Base-by-base conservation (phyloP, 64 coral and sea anemone species). In the Pocillopora damicornis region DNA sequence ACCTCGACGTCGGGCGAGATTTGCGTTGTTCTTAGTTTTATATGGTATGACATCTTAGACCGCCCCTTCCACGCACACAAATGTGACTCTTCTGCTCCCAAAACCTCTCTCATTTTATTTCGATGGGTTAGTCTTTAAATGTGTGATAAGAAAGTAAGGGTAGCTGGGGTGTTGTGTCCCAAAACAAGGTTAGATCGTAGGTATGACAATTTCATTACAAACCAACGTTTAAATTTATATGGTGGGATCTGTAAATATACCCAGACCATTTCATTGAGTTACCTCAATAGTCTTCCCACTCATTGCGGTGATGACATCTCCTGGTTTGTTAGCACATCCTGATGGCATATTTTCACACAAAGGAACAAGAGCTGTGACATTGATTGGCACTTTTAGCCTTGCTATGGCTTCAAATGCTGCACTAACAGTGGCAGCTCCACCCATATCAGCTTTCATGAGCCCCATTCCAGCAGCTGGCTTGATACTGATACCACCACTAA, bases 211-310 rank as follows among this genome's bases (percentile, higher is more conserved):
- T 30, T 30, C 30, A 30, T 30, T 30, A 30, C 30, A 30, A 30
- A 30, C 30, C 30, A 30, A 30, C 30, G 30, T 68, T 68, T 68
- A 16, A 68, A 22, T 1, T 68, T 68, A 8, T 1, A 68, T 8
- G 0, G 65, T 22, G 9, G 18, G 17, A 68, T 8, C 2, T 68
- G 18, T 68, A 16, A 9, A n/a, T 23, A 8, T 10, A 71, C 12
- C 6, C 67, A 23, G 67, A 30, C 67, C 22, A 23, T 34, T 26
- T 60, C 11, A 26, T 13, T 60, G 18, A 85, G 64, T 88, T 75
- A 98, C 96, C 96, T 98, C 96, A n/a, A 98, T 98, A 61, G 96
- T 92, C 83, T 95, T 98, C 15, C 88, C 96, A 88, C 95, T 98
- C 83, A 89, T 95, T 37, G 96, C 96, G 64, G 82, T 98, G 1